These are phyloP conservation scores for Propithecus coquereli DNA, from an alignment of 2,113 vertebrate genomes.

Conservation along the genomic window DNA sequence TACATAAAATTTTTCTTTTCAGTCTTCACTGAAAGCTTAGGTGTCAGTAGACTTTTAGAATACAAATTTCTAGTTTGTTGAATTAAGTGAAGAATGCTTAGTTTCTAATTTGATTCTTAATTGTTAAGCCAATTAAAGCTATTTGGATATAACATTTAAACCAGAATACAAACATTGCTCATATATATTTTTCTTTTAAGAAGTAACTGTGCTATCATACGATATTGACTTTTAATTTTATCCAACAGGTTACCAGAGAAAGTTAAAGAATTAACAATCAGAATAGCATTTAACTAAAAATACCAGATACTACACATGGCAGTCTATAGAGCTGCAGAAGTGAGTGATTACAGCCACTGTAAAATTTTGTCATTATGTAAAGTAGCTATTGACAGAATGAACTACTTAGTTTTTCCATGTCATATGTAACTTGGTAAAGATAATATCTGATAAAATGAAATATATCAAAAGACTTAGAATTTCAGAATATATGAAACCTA, in stretches of 20 bases:
- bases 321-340: not conserved
- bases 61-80: not conserved
- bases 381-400: not conserved
- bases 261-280: conserved; percentile 24
- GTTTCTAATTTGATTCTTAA: conserved; percentile 18
- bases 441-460: conserved; percentile 12
- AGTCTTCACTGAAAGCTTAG: not conserved
- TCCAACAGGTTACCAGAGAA: not conserved
- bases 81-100: conserved; percentile 9
- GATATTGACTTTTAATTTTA: conserved; percentile 43
- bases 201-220: not conserved
- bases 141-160: conserved; percentile 35
- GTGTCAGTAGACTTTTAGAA: not conserved
- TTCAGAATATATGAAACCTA: not conserved
- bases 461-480: not conserved
- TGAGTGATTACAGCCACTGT: not conserved
- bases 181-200: conserved; percentile 8
- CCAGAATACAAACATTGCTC: not conserved
- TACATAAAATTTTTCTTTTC: not conserved
- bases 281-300: not conserved
- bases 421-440: not conserved
- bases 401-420: not conserved
- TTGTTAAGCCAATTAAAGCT: conserved; percentile 16
- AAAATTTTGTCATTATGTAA: not conserved
- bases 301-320: not conserved